phyloP scores from a whole-genome alignment of 2,797 vertebrate species.

The Phataginus tricuspis region DNA sequence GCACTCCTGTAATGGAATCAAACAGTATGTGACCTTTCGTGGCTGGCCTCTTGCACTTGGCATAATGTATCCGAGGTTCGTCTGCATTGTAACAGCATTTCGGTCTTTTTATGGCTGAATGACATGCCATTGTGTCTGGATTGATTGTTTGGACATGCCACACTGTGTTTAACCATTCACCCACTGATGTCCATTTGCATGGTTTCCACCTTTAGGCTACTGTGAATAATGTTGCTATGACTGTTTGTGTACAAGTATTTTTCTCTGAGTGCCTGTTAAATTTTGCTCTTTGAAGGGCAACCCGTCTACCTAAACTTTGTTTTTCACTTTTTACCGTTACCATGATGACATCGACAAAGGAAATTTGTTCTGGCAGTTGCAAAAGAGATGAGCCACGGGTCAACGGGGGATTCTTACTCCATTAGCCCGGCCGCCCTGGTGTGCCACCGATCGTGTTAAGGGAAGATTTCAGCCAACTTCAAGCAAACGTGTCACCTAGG shows the following conservation, averaged over 20 bases:
- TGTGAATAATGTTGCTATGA: background rate
- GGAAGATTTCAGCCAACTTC: background rate
- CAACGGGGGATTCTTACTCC: background rate
- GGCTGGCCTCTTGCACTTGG: background rate
- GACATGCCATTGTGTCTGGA: background rate
- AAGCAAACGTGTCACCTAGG: fast-evolving
- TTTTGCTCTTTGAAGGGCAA: background rate
- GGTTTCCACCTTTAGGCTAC: background rate
- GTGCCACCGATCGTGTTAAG: background rate
- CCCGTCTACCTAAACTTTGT: background rate
- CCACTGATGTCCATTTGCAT: background rate
- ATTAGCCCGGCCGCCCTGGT: background rate
- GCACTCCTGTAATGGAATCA: background rate
- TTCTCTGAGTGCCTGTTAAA: background rate
- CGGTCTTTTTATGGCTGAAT: background rate
- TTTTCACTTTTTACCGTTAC: background rate
- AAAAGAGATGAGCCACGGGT: background rate
- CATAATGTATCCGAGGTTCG: background rate
- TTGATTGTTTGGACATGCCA: no score
- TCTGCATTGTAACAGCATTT: no score
- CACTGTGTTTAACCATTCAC: background rate
- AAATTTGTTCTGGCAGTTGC: background rate
- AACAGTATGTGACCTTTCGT: background rate
- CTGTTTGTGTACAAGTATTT: background rate
- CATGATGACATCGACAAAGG: background rate